phyloP scores from a whole-genome alignment of 2,888 invertebrate species.

The Ectropis crepuscularia region DNA sequence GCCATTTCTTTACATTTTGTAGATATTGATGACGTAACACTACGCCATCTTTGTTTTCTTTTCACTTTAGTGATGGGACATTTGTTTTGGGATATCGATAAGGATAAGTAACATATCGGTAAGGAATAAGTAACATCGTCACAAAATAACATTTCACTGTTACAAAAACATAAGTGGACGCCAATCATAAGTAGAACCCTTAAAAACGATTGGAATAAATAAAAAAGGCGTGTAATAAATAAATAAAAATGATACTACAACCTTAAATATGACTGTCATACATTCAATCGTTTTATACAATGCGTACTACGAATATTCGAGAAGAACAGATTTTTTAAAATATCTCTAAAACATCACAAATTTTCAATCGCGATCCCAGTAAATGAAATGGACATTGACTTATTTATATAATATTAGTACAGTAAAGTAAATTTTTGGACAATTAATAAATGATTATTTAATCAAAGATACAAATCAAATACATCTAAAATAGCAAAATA shows the following conservation, averaged over 20 bases:
- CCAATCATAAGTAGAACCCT: conserved; percentile 43
- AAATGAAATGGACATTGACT: conserved; percentile 35
- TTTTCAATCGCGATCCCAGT: conserved; percentile 34
- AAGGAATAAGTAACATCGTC: conserved; percentile 24
- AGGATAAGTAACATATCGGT: no score
- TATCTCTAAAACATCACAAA: conserved; percentile 38
- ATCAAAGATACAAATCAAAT: not conserved
- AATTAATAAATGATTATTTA: conserved; percentile 8
- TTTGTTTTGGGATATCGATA: conserved; percentile 7
- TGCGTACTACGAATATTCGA: conserved; percentile 42
- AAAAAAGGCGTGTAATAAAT: conserved; percentile 36
- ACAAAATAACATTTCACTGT: conserved; percentile 29
- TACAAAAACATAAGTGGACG: conserved; percentile 38
- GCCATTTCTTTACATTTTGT: not conserved
- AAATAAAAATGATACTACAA: conserved; percentile 34
- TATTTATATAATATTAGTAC: conserved; percentile 17
- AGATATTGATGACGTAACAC: not conserved
- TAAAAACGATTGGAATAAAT: conserved; percentile 39
- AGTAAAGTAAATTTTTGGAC: conserved; percentile 7
- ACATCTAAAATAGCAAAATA: not conserved
- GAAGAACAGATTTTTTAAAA: conserved; percentile 40
- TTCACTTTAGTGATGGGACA: conserved; percentile 11
- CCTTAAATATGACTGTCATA: conserved; percentile 42
- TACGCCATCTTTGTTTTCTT: not conserved
- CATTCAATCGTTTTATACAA: conserved; percentile 40